Conservation (phyloP, 1,140 invertebrate species). For the Metaphire vulgaris region DNA sequence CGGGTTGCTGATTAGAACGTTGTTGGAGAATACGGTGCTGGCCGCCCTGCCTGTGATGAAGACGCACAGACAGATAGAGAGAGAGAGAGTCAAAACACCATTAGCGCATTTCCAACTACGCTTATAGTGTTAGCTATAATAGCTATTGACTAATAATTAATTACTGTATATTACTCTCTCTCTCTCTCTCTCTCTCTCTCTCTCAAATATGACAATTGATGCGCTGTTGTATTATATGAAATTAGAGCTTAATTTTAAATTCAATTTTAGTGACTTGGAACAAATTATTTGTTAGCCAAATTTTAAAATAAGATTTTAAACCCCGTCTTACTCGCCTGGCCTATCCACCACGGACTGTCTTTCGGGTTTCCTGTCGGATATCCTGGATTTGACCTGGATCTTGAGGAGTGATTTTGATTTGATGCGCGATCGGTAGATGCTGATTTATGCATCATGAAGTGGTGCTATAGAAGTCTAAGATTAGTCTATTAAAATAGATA, state of each 20-base stretch:
- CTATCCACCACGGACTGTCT: too few species aligned
- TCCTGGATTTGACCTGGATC: too few species aligned
- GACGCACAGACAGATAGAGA: neutral
- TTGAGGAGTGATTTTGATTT: too few species aligned
- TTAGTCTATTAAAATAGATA: neutral
- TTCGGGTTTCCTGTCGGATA: too few species aligned
- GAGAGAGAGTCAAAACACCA: too few species aligned
- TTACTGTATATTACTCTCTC: neutral
- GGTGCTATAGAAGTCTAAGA: neutral
- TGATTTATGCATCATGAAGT: neutral
- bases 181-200: neutral
- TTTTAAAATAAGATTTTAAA: too few species aligned
- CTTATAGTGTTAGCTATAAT: neutral
- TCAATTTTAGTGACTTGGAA: too few species aligned
- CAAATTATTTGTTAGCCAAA: too few species aligned
- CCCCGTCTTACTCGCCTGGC: too few species aligned
- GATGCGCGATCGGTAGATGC: neutral
- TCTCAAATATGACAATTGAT: neutral
- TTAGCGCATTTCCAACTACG: too few species aligned
- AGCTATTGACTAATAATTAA: neutral
- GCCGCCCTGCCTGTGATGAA: slow-evolving; percentile 30
- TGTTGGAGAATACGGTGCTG: slow-evolving; percentile 52
- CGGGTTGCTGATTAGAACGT: slow-evolving; percentile 54
- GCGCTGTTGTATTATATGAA: neutral
- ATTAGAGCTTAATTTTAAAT: too few species aligned